Evolutionary conservation across 2,888 invertebrate genomes (phyloP).

Genomic region (Megaustenia siamemsis): DNA sequence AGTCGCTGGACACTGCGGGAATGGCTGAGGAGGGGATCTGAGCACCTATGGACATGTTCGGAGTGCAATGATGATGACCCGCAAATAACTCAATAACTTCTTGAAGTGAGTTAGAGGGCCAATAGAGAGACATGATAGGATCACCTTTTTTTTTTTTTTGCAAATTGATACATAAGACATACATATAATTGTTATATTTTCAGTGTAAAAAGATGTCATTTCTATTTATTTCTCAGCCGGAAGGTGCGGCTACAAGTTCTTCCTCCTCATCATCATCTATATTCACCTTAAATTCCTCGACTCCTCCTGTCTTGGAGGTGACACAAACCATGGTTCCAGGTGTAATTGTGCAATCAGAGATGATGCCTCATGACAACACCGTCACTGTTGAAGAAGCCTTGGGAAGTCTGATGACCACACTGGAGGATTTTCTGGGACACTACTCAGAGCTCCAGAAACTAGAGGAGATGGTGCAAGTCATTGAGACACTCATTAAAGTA

Average conservation of each 20-base stretch:
- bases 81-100: too few species aligned
- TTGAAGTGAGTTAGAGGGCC: too few species aligned
- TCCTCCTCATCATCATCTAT: slow-evolving; percentile 48
- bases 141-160: too few species aligned
- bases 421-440: slow-evolving; percentile 81
- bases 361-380: slow-evolving; percentile 62
- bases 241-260: slow-evolving; percentile 39
- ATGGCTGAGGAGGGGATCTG: too few species aligned
- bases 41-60: too few species aligned
- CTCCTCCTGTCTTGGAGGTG: slow-evolving; percentile 48
- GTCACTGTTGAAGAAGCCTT: slow-evolving; percentile 77
- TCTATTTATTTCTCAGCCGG: slow-evolving; percentile 21
- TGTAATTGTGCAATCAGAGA: slow-evolving; percentile 55
- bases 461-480: slow-evolving; percentile 77
- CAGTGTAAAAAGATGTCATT: too few species aligned
- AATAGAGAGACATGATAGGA: too few species aligned
- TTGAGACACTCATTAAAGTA: slow-evolving; percentile 79
- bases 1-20: too few species aligned
- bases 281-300: slow-evolving; percentile 48
- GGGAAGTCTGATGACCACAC: slow-evolving; percentile 74
- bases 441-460: slow-evolving; percentile 80
- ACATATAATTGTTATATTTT: too few species aligned
- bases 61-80: too few species aligned
- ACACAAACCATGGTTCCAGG: slow-evolving; percentile 47
- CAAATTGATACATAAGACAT: too few species aligned